Conservation (phyloP, 1,140 invertebrate genomes). For the Nasonia vitripennis region DNA sequence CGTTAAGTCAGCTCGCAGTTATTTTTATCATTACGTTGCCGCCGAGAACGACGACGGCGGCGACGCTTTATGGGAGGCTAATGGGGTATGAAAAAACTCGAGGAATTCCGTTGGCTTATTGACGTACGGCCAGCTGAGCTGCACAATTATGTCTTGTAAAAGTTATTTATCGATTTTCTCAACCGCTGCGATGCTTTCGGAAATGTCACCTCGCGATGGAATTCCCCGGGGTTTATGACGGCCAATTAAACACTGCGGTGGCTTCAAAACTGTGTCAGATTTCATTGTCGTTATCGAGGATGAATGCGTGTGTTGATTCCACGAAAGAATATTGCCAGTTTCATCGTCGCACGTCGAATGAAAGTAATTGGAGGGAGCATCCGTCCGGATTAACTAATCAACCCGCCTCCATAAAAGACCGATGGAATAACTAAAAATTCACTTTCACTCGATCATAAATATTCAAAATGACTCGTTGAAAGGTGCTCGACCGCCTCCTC, state of each 20-base stretch:
- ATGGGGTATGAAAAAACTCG: neutral
- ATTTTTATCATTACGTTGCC: neutral
- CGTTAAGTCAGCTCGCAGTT: neutral
- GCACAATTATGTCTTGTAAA: neutral
- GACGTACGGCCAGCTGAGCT: neutral
- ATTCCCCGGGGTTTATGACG: neutral
- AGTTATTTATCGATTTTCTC: slow-evolving; percentile 6
- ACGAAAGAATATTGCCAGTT: neutral
- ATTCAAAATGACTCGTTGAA: slow-evolving; percentile 8
- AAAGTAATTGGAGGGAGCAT: neutral
- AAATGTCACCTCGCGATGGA: neutral
- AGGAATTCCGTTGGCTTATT: neutral
- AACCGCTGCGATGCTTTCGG: neutral
- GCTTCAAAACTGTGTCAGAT: neutral
- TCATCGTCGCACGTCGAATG: neutral
- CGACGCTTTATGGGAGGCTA: neutral
- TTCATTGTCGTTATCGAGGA: neutral
- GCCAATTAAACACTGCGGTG: neutral
- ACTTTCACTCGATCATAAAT: slow-evolving; percentile 36
- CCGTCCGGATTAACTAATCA: neutral
- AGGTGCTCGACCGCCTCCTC: neutral
- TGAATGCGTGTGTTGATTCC: neutral
- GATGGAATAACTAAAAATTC: slow-evolving; percentile 26
- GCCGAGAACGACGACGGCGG: neutral
- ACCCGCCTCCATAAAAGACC: neutral